These are phyloP conservation scores for Synchiropus splendidus DNA, from an alignment of 2,113 vertebrate genomes.

Conservation along the genomic window DNA sequence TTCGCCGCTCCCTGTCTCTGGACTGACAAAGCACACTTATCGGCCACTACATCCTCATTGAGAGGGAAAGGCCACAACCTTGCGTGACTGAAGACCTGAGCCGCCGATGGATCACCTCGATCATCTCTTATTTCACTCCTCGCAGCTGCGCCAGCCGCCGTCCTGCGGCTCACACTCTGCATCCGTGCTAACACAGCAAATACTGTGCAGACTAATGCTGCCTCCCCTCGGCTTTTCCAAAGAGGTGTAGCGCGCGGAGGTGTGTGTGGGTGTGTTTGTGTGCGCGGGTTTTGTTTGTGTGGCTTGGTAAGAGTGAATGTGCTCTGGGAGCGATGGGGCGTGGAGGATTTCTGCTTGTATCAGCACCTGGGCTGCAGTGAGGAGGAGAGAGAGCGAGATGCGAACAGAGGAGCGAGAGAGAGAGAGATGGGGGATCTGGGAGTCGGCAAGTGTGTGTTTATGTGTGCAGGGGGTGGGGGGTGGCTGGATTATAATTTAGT, in stretches of 20 bases:
- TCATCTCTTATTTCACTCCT: slow-evolving; percentile 47
- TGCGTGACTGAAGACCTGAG: no score
- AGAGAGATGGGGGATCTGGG: slow-evolving; percentile 50
- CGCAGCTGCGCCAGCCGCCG: slow-evolving; percentile 30
- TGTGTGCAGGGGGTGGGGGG: slow-evolving; percentile 17
- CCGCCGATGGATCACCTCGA: slow-evolving; percentile 54
- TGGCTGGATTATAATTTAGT: slow-evolving; percentile 60
- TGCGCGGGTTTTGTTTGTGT: slow-evolving; percentile 18
- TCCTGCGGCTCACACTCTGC: no score
- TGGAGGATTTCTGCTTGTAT: slow-evolving; percentile 72
- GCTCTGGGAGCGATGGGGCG: slow-evolving; percentile 61
- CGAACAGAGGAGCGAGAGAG: slow-evolving; percentile 46
- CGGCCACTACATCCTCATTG: slow-evolving; percentile 60
- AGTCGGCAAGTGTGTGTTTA: slow-evolving; percentile 14
- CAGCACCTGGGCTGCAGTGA: slow-evolving; percentile 65
- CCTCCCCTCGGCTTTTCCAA: slow-evolving; percentile 48
- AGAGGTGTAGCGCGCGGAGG: slow-evolving; percentile 38
- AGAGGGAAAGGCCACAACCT: slow-evolving; percentile 62
- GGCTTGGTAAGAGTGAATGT: slow-evolving; percentile 41
- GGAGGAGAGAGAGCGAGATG: slow-evolving; percentile 56
- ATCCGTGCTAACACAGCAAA: slow-evolving; percentile 60
- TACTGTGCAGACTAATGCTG: slow-evolving; percentile 45
- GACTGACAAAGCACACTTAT: slow-evolving; percentile 51
- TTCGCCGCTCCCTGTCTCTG: slow-evolving; percentile 44
- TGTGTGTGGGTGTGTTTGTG: slow-evolving; percentile 44